Evolutionary conservation across 2,113 vertebrate genomes (phyloP).

Genomic region (Phrynosoma platyrhinos): DNA sequence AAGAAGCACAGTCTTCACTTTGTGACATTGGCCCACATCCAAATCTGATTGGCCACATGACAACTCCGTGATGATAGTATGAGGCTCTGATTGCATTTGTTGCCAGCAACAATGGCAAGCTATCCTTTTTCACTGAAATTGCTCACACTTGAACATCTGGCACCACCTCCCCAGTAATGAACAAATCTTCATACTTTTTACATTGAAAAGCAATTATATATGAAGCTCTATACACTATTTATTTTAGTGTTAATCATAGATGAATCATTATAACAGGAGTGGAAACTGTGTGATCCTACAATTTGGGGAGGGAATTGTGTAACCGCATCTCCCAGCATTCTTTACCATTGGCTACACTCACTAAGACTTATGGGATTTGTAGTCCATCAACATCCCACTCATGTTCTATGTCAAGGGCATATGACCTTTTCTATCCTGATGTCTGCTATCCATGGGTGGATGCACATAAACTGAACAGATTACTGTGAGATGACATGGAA

Average conservation of each 20-base stretch:
- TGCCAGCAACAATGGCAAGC: neutral
- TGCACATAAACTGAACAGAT: too few species aligned
- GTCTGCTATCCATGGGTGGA: too few species aligned
- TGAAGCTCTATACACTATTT: neutral
- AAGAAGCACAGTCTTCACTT: neutral
- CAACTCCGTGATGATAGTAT: neutral
- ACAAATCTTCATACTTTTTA: neutral
- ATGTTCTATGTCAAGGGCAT: too few species aligned
- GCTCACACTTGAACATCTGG: neutral
- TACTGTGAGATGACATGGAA: too few species aligned
- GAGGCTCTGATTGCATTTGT: neutral
- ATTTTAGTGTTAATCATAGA: constrained; percentile 10
- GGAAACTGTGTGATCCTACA: neutral
- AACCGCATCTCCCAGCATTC: too few species aligned
- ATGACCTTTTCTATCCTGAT: too few species aligned
- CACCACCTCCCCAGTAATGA: neutral
- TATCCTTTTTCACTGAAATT: neutral
- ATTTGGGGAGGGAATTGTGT: too few species aligned
- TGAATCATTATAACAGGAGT: neutral
- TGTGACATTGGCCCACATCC: too few species aligned
- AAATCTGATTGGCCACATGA: neutral
- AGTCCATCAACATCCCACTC: too few species aligned
- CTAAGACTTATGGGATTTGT: too few species aligned
- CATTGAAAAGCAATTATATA: neutral
- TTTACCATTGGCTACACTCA: too few species aligned